Evolutionary conservation across 1,140 invertebrate species (phyloP).

Genomic region (Oreohelix idahoensis): DNA sequence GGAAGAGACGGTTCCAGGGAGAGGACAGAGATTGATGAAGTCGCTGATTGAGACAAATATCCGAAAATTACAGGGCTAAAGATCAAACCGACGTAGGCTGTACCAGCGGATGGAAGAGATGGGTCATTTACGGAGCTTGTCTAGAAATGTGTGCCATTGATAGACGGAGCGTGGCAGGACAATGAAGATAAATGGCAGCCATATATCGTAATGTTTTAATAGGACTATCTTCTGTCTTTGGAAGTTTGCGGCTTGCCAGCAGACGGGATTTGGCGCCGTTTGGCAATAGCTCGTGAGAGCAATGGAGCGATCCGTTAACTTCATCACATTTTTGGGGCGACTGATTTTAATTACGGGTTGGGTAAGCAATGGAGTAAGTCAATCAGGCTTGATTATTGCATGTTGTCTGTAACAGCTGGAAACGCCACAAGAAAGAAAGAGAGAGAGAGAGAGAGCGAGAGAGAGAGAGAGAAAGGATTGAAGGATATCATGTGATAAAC

Average conservation of each 20-base stretch:
- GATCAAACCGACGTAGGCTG: background rate
- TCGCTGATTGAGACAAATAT: constrained; percentile 29
- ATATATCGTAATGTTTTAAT: background rate
- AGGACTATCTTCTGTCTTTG: background rate
- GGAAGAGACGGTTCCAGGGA: background rate
- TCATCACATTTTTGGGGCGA: too few species aligned
- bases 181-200: constrained; percentile 6
- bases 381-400: too few species aligned
- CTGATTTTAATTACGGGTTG: too few species aligned
- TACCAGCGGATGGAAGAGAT: background rate
- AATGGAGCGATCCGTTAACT: too few species aligned
- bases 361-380: too few species aligned
- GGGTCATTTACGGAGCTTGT: constrained; percentile 22
- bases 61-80: constrained; percentile 19
- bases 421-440: too few species aligned
- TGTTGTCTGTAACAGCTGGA: too few species aligned
- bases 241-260: background rate
- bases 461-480: too few species aligned
- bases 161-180: background rate
- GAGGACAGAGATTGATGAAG: background rate
- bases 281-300: background rate
- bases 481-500: too few species aligned
- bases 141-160: constrained; percentile 23
- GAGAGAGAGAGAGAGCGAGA: too few species aligned
- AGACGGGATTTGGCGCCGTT: background rate